Percentiles rank a stretch among this genome's conserved stretches.
phyloP scores from a whole-genome alignment of 2,113 vertebrate genomes.

The Dascyllus trimaculatus region DNA sequence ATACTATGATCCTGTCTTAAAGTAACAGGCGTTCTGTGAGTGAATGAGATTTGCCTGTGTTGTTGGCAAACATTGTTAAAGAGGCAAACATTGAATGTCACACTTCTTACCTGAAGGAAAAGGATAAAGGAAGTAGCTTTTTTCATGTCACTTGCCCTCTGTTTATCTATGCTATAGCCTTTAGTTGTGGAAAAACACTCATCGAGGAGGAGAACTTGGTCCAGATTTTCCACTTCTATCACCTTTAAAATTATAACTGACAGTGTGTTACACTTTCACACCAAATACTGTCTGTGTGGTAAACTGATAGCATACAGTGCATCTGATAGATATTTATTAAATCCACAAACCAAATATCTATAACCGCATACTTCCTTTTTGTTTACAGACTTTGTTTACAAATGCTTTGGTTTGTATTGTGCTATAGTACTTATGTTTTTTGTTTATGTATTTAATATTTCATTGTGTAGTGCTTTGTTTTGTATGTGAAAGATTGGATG shows the following conservation, averaged over 20 bases:
- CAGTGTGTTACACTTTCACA: constrained; percentile 64
- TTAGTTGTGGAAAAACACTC: constrained; percentile 20
- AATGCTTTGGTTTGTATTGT: constrained; percentile 62
- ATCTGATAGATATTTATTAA: constrained; percentile 67
- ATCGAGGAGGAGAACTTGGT: constrained; percentile 15
- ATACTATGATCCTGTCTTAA: constrained; percentile 38
- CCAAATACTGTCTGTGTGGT: constrained; percentile 64
- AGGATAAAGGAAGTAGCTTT: constrained; percentile 24
- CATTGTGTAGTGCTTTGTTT: constrained; percentile 65
- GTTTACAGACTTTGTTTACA: constrained; percentile 77
- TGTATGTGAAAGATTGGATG: constrained; percentile 43
- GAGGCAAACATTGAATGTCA: constrained; percentile 33
- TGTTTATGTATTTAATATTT: constrained; percentile 72
- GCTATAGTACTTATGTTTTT: constrained; percentile 60
- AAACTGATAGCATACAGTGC: constrained; percentile 20
- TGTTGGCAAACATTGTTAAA: constrained; percentile 8
- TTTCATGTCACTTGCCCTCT: constrained; percentile 3
- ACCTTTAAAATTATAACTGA: constrained; percentile 52
- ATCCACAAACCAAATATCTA: constrained; percentile 74
- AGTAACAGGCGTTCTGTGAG: constrained; percentile 20
- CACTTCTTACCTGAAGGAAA: constrained; percentile 42
- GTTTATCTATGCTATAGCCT: constrained; percentile 32
- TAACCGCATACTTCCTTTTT: constrained; percentile 58
- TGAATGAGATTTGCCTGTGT: constrained; percentile 16
- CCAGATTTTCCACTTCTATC: constrained; percentile 36